Conservation (phyloP, 2,888 invertebrate species). For the Papilio protenor region DNA sequence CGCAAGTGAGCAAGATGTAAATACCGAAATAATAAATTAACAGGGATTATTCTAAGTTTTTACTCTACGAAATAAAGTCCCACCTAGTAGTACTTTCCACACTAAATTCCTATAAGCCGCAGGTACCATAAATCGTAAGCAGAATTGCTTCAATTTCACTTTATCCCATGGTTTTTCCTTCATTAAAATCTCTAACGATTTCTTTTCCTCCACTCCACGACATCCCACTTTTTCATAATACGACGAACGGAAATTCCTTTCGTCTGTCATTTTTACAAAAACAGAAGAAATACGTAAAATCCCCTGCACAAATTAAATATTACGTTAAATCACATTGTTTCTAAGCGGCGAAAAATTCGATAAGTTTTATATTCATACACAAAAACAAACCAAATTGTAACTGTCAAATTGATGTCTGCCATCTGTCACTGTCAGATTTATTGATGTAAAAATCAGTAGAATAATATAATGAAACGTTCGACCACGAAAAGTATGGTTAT, state of each 20-base stretch:
- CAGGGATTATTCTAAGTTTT: not conserved
- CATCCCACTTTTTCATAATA: constrained; percentile 96
- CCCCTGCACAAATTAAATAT: not conserved
- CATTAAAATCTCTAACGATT: constrained; percentile 93
- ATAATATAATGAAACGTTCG: not conserved
- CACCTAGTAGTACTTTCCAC: constrained; percentile 94
- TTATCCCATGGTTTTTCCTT: constrained; percentile 93
- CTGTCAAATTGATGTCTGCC: not conserved
- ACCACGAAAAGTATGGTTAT: not conserved
- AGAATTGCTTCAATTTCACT: constrained; percentile 92
- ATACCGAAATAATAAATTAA: not conserved
- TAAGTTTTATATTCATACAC: not conserved
- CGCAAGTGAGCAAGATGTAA: not conserved
- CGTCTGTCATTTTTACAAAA: constrained; percentile 81
- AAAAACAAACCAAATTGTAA: constrained; percentile 8
- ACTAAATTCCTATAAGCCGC: constrained; percentile 90
- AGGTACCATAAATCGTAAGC: constrained; percentile 93
- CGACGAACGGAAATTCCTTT: constrained; percentile 91
- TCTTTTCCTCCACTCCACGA: constrained; percentile 95
- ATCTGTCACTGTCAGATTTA: not conserved
- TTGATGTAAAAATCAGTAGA: not conserved
- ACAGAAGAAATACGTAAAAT: not conserved
- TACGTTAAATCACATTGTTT: constrained; percentile 7
- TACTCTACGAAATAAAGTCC: constrained; percentile 43
- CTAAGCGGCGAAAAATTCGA: not conserved